Percentiles rank a stretch among this genome's conserved stretches.
These are phyloP conservation scores for Tylochromis polylepis DNA, from an alignment of 2,113 vertebrate genomes.

Conservation along the genomic window DNA sequence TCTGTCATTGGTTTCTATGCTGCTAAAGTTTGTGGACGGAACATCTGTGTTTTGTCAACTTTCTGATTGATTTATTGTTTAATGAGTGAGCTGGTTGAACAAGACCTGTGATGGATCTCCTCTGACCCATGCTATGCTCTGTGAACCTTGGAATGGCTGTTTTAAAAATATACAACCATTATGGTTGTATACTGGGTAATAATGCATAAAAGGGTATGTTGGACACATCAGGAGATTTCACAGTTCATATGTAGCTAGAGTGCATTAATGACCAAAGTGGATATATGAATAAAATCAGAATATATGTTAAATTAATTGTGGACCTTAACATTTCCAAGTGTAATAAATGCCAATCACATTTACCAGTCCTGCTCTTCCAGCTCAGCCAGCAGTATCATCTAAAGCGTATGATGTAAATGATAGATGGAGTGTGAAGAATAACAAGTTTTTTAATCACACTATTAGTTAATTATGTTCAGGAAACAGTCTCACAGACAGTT, in stretches of 20 bases:
- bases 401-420: slow-evolving; percentile 17
- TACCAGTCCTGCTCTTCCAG: slow-evolving; percentile 9
- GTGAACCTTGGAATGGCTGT: background rate
- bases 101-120: slow-evolving; percentile 8
- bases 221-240: slow-evolving; percentile 3
- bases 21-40: slow-evolving; percentile 62
- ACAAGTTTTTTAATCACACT: slow-evolving; percentile 3
- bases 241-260: background rate
- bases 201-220: background rate
- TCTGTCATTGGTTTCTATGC: slow-evolving; percentile 67
- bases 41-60: slow-evolving; percentile 16
- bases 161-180: background rate
- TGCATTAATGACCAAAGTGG: background rate
- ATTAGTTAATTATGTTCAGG: background rate
- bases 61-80: slow-evolving; percentile 21
- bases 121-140: slow-evolving; percentile 9
- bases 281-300: background rate
- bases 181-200: background rate
- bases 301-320: background rate
- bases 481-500: background rate
- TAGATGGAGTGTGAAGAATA: slow-evolving; percentile 8
- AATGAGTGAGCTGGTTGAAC: slow-evolving; percentile 23
- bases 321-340: background rate
- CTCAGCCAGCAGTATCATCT: slow-evolving; percentile 3
- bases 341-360: background rate